Conservation (phyloP, 1,140 invertebrate genomes). For the Drosophila pectinifera region DNA sequence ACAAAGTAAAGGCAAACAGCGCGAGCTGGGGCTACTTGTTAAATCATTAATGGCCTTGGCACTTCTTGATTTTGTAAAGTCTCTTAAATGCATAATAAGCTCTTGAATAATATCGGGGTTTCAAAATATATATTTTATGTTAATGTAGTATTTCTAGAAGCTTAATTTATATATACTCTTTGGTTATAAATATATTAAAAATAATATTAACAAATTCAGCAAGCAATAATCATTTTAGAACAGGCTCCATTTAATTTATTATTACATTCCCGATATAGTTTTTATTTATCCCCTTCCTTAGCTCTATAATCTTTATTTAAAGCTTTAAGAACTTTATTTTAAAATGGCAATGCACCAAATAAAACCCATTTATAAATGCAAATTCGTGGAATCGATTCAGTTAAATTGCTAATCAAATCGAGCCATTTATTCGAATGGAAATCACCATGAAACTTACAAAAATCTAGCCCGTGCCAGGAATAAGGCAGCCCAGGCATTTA, state of each 20-base stretch:
- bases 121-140: no score
- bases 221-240: no score
- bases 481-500: conserved; percentile 6
- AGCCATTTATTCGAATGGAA: conserved; percentile 26
- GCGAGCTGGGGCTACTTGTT: background rate
- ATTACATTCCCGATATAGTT: no score
- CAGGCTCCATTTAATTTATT: no score
- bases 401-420: conserved; percentile 21
- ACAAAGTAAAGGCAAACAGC: background rate
- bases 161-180: no score
- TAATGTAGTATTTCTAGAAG: no score
- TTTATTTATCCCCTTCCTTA: background rate
- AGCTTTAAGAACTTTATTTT: no score
- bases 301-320: background rate
- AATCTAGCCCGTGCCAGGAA: conserved; percentile 28
- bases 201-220: no score
- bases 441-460: conserved; percentile 18
- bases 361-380: background rate
- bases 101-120: no score
- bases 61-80: no score
- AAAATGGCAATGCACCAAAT: background rate
- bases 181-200: no score
- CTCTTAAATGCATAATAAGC: no score
- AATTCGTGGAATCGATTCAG: conserved; percentile 22
- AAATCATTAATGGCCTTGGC: background rate